Conservation (phyloP, 2,113 vertebrate species). For the Plotosus lineatus region DNA sequence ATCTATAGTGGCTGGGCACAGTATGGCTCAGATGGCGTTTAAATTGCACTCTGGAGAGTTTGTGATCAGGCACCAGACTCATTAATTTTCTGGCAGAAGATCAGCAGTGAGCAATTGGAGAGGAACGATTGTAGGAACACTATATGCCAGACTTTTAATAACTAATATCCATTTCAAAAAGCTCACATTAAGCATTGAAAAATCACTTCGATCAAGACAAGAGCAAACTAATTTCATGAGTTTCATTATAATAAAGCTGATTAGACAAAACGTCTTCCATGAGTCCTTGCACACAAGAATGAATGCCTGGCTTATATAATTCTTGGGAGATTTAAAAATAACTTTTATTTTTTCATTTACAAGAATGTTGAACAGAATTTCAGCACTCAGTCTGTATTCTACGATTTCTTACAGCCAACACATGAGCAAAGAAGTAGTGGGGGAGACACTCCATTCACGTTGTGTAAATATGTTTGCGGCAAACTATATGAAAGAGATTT, state of each 20-base stretch:
- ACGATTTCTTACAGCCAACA: no score
- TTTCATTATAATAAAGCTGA: not conserved
- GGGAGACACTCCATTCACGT: no score
- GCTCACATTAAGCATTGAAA: not conserved
- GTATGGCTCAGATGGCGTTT: slow-evolving; percentile 11
- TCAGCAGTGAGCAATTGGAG: slow-evolving; percentile 13
- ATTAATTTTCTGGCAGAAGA: slow-evolving; percentile 17
- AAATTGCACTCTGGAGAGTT: not conserved
- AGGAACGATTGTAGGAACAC: not conserved
- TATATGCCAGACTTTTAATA: not conserved
- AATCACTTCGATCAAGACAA: not conserved
- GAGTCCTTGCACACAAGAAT: no score
- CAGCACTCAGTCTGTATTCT: no score
- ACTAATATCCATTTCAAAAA: not conserved
- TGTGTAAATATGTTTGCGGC: no score
- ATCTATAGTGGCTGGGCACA: not conserved
- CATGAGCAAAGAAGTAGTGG: no score
- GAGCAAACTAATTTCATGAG: not conserved
- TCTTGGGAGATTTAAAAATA: no score
- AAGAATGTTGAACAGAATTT: no score
- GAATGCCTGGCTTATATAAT: no score
- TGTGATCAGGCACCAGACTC: slow-evolving; percentile 16
- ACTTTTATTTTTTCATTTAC: no score
- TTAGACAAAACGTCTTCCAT: not conserved
- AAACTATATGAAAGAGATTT: no score